These are phyloP conservation scores for Hyaena hyaena DNA, from an alignment of 2,113 vertebrate species.

Conservation along the genomic window DNA sequence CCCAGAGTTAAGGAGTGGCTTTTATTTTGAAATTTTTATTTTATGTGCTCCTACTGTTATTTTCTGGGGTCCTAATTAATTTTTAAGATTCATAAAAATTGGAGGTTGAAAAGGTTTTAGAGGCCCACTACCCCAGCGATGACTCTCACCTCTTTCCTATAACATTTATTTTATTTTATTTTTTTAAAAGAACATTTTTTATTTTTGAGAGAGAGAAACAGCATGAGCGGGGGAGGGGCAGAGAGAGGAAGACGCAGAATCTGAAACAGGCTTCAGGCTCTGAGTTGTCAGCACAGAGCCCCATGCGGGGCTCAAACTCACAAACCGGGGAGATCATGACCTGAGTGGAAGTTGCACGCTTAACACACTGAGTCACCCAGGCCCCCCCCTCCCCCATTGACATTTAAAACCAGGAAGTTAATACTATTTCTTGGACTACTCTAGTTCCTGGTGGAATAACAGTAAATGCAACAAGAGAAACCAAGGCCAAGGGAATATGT, in stretches of 20 bases:
- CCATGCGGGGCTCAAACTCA: too few relatives aligned
- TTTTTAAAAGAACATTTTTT: too few relatives aligned
- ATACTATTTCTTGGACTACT: not conserved
- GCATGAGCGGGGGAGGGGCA: too few relatives aligned
- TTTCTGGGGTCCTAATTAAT: conserved; percentile 12
- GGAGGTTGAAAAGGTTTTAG: conserved; percentile 14
- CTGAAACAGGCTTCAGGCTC: too few relatives aligned
- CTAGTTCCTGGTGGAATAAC: not conserved
- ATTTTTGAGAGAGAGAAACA: too few relatives aligned
- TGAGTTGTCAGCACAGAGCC: too few relatives aligned
- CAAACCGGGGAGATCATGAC: too few relatives aligned
- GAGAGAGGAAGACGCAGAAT: too few relatives aligned
- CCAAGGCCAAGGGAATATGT: not conserved
- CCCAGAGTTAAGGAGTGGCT: not conserved
- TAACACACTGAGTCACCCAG: too few relatives aligned
- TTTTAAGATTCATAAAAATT: conserved; percentile 35
- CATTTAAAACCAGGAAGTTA: conserved; percentile 8
- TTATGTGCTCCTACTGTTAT: not conserved
- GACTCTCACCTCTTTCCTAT: not conserved
- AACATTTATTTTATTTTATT: too few relatives aligned
- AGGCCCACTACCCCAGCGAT: not conserved
- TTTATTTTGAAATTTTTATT: not conserved
- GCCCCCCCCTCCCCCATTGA: not conserved
- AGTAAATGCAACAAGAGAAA: not conserved
- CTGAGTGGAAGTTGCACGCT: too few relatives aligned